Percentiles rank a stretch among this genome's conserved stretches.
These are phyloP conservation scores for Strix uralensis DNA, from an alignment of 2,113 vertebrate genomes.

Conservation along the genomic window DNA sequence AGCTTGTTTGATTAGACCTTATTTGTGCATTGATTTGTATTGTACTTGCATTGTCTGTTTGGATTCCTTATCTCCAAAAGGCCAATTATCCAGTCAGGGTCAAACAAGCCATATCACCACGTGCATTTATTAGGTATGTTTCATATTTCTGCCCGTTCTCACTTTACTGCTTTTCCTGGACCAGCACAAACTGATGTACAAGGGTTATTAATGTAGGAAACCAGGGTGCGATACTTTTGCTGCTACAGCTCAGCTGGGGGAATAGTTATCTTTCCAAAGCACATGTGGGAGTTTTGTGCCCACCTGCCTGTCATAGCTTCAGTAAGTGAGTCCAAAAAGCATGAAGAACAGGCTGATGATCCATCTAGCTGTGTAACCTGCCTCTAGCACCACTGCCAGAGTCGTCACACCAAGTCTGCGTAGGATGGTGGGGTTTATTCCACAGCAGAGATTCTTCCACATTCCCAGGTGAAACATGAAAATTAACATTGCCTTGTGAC, in stretches of 20 bases:
- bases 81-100: neutral
- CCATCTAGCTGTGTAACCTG: neutral
- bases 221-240: neutral
- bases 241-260: neutral
- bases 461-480: neutral
- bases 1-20: neutral
- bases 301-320: neutral
- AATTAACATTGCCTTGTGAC: neutral
- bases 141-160: neutral
- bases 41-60: neutral
- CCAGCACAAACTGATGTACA: neutral
- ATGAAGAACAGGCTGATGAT: neutral
- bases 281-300: constrained; percentile 3
- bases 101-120: neutral
- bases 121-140: neutral
- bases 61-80: neutral
- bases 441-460: neutral
- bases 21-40: neutral
- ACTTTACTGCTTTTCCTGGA: neutral
- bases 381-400: neutral
- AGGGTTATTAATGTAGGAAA: neutral
- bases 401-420: neutral
- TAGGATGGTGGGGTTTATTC: neutral
- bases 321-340: neutral
- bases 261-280: neutral